Evolutionary conservation across 2,113 vertebrate species (phyloP), one percentile per base, ranked within the genome.

Genomic region (Psilopogon haemacephalus): DNA sequence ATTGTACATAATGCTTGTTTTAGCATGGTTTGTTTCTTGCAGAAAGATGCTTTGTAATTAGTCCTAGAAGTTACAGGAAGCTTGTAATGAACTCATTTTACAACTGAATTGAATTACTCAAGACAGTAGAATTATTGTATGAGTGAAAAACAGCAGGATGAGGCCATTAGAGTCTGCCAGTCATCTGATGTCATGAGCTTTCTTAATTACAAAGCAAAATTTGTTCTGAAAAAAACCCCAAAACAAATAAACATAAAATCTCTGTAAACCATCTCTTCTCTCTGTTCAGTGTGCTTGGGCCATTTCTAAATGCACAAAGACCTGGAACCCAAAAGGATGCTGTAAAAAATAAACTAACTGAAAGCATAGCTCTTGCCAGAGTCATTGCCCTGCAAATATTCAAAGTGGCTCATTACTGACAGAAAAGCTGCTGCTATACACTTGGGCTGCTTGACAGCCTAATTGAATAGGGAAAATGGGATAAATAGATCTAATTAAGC

Each of bases 41-140:
- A 89, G 59, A 79, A 65, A 33, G 63, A 52, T 76, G 26, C 70
- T 94, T 91, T 55, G 12, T 90, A 77, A 90, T 92, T 91, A 83
- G 59, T 59, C 11, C 42, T 77, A 37, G 35, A 93, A 91, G 71
- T 76, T 56, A 82, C 19, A 73, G 30, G 23, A 91, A 87, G 37
- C 77, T 89, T 79, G 11, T 42, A 83, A 82, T 67, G 15, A 14
- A 24, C 12, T 52, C 30, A 40, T 78, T 79, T 62, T 50, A 59
- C 26, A 62, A 56, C 33, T 84, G n/a, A 78, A 63, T 27, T 65
- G 55, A 91, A 54, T 65, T 27, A 46, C 8, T 87, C 32, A 63
- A 89, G 63, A 87, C 23, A 74, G 33, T 62, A 42, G 64, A 80
- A 28, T 80, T 90, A 91, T 40, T 93, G 11, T 86, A 54, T 64